Percentiles rank a stretch among this genome's conserved stretches.
Evolutionary conservation across 2,113 vertebrate species (phyloP).

Genomic region (Misgurnus mizolepis): DNA sequence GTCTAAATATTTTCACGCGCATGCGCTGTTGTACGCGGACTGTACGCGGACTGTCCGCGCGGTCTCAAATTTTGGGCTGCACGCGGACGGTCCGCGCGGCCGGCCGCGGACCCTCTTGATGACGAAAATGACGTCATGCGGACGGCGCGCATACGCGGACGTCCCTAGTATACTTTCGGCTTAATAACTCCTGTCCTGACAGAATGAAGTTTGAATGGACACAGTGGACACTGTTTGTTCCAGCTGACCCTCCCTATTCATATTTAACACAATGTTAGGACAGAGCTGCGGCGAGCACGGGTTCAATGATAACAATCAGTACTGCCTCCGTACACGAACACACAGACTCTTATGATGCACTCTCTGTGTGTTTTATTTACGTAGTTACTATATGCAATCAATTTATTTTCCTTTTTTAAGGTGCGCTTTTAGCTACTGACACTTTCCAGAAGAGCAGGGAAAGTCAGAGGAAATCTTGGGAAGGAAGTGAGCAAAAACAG

Average conservation of each 20-base stretch:
- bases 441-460: not conserved
- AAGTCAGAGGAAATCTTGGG: conserved; percentile 11
- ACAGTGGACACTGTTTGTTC: conserved; percentile 36
- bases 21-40: too few species aligned
- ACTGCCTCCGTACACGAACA: conserved; percentile 11
- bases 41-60: too few species aligned
- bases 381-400: not conserved
- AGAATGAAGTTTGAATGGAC: conserved; percentile 17
- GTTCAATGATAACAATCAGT: conserved; percentile 24
- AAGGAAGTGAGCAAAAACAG: conserved; percentile 25
- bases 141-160: too few species aligned
- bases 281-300: conserved; percentile 19
- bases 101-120: too few species aligned
- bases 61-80: too few species aligned
- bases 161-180: too few species aligned
- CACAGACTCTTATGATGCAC: not conserved
- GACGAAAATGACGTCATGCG: too few species aligned
- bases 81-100: too few species aligned
- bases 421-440: not conserved
- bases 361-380: not conserved
- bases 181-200: not conserved
- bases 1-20: too few species aligned
- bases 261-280: conserved; percentile 21
- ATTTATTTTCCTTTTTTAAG: not conserved
- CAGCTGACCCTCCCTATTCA: conserved; percentile 38